These are phyloP conservation scores for Sebastes wilsoni DNA, from an alignment of 2,797 vertebrate species.

Conservation along the genomic window DNA sequence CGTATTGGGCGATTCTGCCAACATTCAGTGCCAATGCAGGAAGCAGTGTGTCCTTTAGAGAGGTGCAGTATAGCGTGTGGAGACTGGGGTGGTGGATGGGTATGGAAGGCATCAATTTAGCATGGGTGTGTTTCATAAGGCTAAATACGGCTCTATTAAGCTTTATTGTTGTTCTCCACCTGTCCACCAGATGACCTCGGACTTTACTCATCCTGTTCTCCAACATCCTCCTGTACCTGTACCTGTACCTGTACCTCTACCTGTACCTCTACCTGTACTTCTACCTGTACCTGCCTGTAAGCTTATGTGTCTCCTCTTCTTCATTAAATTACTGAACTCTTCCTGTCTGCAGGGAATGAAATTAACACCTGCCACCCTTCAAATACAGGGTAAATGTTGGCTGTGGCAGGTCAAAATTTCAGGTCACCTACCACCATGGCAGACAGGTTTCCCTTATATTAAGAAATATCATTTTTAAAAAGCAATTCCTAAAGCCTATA, in stretches of 20 bases:
- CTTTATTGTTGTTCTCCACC: neutral
- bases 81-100: neutral
- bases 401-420: too few relatives aligned
- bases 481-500: too few relatives aligned
- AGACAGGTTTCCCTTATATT: too few relatives aligned
- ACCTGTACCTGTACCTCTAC: too few relatives aligned
- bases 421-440: too few relatives aligned
- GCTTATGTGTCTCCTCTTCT: too few relatives aligned
- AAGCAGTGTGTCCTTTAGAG: neutral
- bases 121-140: neutral
- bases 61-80: neutral
- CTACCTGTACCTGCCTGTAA: neutral
- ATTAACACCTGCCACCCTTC: too few relatives aligned
- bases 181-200: neutral
- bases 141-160: neutral
- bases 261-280: too few relatives aligned
- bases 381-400: too few relatives aligned
- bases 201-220: neutral
- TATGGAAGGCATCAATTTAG: neutral
- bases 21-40: neutral
- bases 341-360: too few relatives aligned
- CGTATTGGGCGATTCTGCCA: neutral
- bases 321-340: too few relatives aligned
- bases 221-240: neutral
- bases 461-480: too few relatives aligned